A percentile compares a stretch with the other conserved stretches of the same genome.
These are phyloP conservation scores for Achatina immaculata DNA, from an alignment of 1,140 invertebrate species.

Conservation along the genomic window DNA sequence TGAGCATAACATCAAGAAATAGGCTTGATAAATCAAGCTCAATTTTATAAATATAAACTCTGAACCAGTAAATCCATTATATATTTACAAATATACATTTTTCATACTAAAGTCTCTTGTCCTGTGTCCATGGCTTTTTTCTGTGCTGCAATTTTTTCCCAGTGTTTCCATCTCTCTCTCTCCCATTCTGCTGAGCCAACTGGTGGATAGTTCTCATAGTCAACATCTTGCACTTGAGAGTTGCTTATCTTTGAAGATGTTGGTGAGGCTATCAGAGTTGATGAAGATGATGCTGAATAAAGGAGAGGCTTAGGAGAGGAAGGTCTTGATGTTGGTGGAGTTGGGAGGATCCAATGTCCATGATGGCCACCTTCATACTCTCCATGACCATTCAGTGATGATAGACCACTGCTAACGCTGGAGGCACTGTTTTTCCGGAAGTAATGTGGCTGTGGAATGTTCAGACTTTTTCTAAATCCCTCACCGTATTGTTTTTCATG, in stretches of 20 bases:
- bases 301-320: conserved; percentile 42
- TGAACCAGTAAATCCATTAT: neutral
- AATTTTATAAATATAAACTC: neutral
- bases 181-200: conserved; percentile 47
- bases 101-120: conserved; percentile 47
- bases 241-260: neutral
- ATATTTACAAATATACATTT: neutral
- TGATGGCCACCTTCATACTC: conserved; percentile 42
- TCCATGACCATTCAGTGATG: conserved; percentile 46
- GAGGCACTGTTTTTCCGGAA: conserved; percentile 52
- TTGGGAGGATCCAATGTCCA: conserved; percentile 48
- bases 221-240: neutral
- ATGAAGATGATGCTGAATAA: conserved; percentile 30
- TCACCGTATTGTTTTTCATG: conserved; percentile 49
- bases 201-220: conserved; percentile 23
- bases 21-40: neutral
- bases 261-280: conserved; percentile 26
- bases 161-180: conserved; percentile 48
- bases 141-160: conserved; percentile 45
- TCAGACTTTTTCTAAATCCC: conserved; percentile 46
- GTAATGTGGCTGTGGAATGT: conserved; percentile 57
- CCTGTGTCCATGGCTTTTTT: conserved; percentile 46
- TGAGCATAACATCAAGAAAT: neutral
- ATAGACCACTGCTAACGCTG: conserved; percentile 46
- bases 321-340: conserved; percentile 45